These are phyloP conservation scores for Harmothoe impar DNA, from an alignment of 2,888 invertebrate genomes.

Conservation along the genomic window DNA sequence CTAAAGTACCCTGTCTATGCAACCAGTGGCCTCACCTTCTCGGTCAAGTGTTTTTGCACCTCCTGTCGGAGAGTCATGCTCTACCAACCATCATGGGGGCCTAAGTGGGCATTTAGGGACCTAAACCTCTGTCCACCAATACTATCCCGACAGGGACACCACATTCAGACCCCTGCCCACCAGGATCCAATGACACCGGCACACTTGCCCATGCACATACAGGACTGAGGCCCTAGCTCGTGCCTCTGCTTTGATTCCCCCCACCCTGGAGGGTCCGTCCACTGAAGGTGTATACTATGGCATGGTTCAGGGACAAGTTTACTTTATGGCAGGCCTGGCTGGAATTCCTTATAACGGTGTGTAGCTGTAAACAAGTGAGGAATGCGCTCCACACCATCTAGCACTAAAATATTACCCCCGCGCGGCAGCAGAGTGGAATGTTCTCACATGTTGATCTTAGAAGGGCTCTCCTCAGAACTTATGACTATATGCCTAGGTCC, in stretches of 20 bases:
- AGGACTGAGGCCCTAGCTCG: not conserved
- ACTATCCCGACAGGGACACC: not conserved
- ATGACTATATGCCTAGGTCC: too few species aligned
- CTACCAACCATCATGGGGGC: slow-evolving; percentile 1
- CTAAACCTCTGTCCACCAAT: not conserved
- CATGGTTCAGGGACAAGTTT: not conserved
- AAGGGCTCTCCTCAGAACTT: not conserved
- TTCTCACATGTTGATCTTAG: not conserved
- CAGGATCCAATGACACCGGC: not conserved
- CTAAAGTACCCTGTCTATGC: too few species aligned
- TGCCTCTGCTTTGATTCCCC: not conserved
- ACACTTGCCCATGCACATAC: not conserved
- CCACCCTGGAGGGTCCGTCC: not conserved
- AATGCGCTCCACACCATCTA: not conserved
- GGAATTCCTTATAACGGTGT: not conserved
- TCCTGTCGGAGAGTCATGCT: not conserved
- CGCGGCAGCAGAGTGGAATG: not conserved
- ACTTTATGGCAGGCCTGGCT: slow-evolving; percentile 10
- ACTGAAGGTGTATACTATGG: not conserved
- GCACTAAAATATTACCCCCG: not conserved
- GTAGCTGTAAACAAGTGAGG: not conserved
- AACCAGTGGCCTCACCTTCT: not conserved
- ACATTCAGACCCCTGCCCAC: not conserved
- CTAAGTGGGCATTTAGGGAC: not conserved
- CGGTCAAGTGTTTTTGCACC: slow-evolving; percentile 39